Evolutionary conservation across 92 coral and sea anemone genomes (phyloP).

Genomic region (Palythoa heliodiscus): DNA sequence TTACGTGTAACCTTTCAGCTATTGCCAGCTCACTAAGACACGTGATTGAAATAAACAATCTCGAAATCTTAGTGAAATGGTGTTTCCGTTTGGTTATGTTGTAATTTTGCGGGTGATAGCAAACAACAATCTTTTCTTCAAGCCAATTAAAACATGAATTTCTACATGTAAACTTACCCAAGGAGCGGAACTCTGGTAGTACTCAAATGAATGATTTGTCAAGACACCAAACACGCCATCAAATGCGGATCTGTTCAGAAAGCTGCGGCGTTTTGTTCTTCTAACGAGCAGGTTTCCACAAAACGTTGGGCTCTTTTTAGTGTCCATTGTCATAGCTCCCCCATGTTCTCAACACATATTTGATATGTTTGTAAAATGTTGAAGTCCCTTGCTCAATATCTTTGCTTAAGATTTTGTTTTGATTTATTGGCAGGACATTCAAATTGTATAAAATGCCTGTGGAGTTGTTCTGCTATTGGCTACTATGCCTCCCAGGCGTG

Average conservation of each 20-base stretch:
- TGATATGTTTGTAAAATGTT: not conserved
- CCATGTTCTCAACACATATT: not conserved
- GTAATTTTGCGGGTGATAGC: not conserved
- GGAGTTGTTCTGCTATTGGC: not conserved
- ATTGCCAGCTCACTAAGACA: not conserved
- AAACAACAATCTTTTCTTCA: not conserved
- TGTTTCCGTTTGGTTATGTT: not conserved
- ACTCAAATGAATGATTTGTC: conserved; percentile 63
- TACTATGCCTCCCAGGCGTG: not conserved
- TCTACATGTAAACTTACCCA: conserved; percentile 67
- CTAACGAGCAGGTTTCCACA: conserved; percentile 82
- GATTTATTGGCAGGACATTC: conserved; percentile 9
- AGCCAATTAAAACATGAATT: not conserved
- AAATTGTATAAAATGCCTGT: not conserved
- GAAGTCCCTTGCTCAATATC: not conserved
- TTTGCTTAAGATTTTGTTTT: not conserved
- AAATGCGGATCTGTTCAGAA: conserved; percentile 66
- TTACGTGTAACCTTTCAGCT: not conserved
- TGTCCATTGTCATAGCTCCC: conserved; percentile 43
- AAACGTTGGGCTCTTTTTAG: conserved; percentile 61
- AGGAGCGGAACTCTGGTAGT: conserved; percentile 73
- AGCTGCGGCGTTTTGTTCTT: conserved; percentile 70
- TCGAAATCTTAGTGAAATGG: no score
- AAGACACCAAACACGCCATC: conserved; percentile 85
- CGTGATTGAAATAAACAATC: not conserved